These are phyloP conservation scores for Diceros bicornis DNA, from an alignment of 2,797 vertebrate genomes.

Conservation along the genomic window DNA sequence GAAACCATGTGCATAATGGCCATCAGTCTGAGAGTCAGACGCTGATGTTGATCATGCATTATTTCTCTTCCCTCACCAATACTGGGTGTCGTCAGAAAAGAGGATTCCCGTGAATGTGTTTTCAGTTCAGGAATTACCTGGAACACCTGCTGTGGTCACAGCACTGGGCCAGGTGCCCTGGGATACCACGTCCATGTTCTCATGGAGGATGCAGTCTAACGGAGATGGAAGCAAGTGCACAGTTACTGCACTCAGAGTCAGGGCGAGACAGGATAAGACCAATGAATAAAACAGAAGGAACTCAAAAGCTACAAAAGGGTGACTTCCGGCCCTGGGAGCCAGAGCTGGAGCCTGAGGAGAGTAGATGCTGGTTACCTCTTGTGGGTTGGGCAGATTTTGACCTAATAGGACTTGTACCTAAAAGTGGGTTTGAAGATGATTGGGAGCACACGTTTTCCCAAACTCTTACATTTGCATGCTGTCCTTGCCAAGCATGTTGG, in stretches of 20 bases:
- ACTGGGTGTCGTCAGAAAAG: conserved; percentile 10
- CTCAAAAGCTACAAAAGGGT: background rate
- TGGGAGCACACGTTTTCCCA: background rate
- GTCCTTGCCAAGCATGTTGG: conserved; percentile 2
- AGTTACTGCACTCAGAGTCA: background rate
- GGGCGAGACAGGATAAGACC: background rate
- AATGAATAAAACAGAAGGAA: background rate
- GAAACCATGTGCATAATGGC: background rate
- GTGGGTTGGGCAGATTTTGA: background rate
- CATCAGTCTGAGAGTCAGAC: background rate
- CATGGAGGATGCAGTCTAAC: background rate
- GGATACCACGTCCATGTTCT: background rate
- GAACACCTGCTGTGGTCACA: background rate
- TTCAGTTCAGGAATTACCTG: conserved; percentile 39
- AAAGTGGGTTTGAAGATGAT: conserved; percentile 7
- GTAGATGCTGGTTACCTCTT: background rate
- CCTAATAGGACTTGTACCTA: background rate
- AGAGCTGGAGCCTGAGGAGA: background rate
- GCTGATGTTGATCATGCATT: background rate
- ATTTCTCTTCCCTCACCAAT: background rate
- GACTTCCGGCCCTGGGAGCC: background rate
- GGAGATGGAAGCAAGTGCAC: background rate
- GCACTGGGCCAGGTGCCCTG: background rate
- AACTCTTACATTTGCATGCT: background rate
- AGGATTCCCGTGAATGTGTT: conserved; percentile 35